Conservation (phyloP, 2,113 vertebrate genomes). For the Prionailurus viverrinus region DNA sequence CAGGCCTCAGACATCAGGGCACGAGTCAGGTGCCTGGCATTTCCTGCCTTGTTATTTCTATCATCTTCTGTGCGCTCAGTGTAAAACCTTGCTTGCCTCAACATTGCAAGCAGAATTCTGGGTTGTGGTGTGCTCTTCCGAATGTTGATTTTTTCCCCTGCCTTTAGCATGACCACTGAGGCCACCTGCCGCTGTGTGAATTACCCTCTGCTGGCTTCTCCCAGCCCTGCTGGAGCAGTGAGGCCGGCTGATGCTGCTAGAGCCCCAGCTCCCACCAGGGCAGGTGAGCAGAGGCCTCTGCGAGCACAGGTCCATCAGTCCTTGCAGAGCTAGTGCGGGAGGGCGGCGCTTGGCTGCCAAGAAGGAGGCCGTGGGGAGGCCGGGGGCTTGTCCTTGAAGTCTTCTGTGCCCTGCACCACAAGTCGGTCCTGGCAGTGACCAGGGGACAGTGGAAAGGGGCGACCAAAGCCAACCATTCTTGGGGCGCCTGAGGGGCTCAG, state of each 20-base stretch:
- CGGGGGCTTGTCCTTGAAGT: background rate
- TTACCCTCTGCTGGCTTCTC: background rate
- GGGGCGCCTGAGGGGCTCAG: rapidly evolving
- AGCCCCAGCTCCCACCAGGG: rapidly evolving
- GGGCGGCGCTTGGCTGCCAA: rapidly evolving
- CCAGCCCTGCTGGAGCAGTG: rapidly evolving
- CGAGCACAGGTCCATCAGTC: rapidly evolving
- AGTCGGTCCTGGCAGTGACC: no score
- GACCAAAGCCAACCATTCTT: background rate
- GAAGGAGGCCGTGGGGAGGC: background rate
- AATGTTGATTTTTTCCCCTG: rapidly evolving
- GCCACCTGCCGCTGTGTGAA: background rate
- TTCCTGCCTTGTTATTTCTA: background rate
- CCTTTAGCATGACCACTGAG: background rate
- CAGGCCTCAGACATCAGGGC: conserved; percentile 17
- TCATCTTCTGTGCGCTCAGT: background rate
- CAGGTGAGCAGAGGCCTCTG: background rate
- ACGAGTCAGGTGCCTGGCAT: conserved; percentile 53
- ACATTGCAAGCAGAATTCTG: background rate
- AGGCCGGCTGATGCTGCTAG: rapidly evolving
- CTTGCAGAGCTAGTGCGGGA: rapidly evolving
- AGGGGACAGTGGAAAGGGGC: background rate
- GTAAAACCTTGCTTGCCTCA: background rate
- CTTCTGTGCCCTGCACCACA: background rate
- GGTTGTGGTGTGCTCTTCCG: rapidly evolving